Conservation (phyloP, 2,888 invertebrate species). For the Augiades crinisus region DNA sequence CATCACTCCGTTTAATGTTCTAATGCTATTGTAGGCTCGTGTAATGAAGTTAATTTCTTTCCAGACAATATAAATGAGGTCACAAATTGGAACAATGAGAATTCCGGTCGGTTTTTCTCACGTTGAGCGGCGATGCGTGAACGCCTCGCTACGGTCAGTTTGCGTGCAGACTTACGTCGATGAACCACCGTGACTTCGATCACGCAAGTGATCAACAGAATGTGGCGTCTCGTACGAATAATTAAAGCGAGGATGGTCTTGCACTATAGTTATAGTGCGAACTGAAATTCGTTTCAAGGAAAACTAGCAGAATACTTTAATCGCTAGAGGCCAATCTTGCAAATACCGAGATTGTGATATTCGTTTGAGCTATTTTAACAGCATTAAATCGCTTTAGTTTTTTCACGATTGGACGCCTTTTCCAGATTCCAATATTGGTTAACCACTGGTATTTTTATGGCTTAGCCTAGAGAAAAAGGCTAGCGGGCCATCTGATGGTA, state of each 20-base stretch:
- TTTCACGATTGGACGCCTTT: too few relatives aligned
- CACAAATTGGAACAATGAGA: slow-evolving; percentile 62
- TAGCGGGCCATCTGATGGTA: too few relatives aligned
- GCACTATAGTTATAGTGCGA: slow-evolving; percentile 11
- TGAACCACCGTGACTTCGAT: slow-evolving; percentile 47
- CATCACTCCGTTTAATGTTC: slow-evolving; percentile 12
- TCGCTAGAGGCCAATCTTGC: not conserved
- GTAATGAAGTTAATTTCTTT: slow-evolving; percentile 28
- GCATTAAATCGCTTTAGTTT: too few relatives aligned
- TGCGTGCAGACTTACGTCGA: slow-evolving; percentile 48
- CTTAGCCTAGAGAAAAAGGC: too few relatives aligned
- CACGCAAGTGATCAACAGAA: slow-evolving; percentile 41
- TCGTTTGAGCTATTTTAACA: not conserved
- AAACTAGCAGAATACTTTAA: slow-evolving; percentile 17
- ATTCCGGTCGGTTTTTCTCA: slow-evolving; percentile 66
- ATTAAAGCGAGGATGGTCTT: slow-evolving; percentile 22
- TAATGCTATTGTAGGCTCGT: slow-evolving; percentile 15
- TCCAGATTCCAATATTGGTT: too few relatives aligned
- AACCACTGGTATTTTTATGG: too few relatives aligned
- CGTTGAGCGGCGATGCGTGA: slow-evolving; percentile 68
- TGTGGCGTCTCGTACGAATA: slow-evolving; percentile 15
- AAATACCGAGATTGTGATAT: slow-evolving; percentile 10
- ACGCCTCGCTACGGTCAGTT: slow-evolving; percentile 66
- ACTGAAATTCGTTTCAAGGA: slow-evolving; percentile 28
- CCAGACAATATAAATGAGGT: slow-evolving; percentile 54